These are phyloP conservation scores for Littorina saxatilis DNA, from an alignment of 1,140 invertebrate genomes.

Conservation along the genomic window DNA sequence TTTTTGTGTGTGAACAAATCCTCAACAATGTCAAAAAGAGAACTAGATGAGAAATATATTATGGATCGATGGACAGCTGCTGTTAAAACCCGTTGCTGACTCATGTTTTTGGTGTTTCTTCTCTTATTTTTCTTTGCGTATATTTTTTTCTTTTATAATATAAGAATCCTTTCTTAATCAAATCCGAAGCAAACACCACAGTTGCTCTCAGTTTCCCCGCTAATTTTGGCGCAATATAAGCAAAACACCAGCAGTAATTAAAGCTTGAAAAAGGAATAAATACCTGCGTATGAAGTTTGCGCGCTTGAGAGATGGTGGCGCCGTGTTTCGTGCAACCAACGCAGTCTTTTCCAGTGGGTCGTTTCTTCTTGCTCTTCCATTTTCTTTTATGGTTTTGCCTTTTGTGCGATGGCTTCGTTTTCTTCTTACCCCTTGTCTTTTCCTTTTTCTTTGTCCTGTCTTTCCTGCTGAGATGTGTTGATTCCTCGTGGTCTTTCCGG, in stretches of 20 bases:
- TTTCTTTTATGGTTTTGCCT: background rate
- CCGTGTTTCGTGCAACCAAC: background rate
- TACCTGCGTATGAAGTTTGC: constrained; percentile 17
- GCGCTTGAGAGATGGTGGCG: constrained; percentile 9
- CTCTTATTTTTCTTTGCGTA: no score
- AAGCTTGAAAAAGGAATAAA: background rate
- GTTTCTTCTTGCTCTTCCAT: background rate
- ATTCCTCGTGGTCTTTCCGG: no score
- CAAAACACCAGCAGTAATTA: background rate
- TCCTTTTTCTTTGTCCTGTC: background rate
- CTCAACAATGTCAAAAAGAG: background rate
- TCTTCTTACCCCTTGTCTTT: background rate
- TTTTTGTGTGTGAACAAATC: background rate
- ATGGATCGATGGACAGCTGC: no score
- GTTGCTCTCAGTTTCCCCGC: no score
- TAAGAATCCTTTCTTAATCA: constrained; percentile 48
- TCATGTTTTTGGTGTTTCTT: no score
- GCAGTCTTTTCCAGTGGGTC: background rate
- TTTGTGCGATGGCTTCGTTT: background rate
- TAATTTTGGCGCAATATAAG: no score
- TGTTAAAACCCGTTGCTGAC: no score
- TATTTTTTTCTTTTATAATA: no score
- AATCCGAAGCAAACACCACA: no score
- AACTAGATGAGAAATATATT: constrained; percentile 64
- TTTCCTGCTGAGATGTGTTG: background rate